phyloP scores from a whole-genome alignment of 2,113 vertebrate species.

The Centropus bengalensis region DNA sequence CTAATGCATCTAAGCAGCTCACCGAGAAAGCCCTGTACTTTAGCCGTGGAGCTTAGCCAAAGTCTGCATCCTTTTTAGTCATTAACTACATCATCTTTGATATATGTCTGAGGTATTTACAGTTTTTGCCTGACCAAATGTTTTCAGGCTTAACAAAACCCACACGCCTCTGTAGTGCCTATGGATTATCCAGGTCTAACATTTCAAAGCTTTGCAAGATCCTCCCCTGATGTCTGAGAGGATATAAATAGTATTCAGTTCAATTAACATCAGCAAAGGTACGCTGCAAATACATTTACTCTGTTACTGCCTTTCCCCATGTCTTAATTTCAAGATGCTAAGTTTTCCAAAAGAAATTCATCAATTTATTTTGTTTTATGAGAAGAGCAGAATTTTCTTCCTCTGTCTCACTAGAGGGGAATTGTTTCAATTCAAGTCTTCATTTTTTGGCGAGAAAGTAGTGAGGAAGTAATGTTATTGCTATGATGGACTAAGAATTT shows the following conservation, averaged over 20 bases:
- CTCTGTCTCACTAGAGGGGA: not conserved
- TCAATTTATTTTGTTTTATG: not conserved
- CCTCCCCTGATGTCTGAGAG: not conserved
- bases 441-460: not conserved
- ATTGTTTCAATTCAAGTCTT: not conserved
- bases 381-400: not conserved
- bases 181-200: not conserved
- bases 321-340: conserved; percentile 19
- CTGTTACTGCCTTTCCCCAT: not conserved
- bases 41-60: not conserved
- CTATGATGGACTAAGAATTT: not conserved
- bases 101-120: not conserved
- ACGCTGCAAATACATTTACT: not conserved
- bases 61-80: not conserved
- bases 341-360: not conserved
- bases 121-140: conserved; percentile 9
- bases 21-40: not conserved
- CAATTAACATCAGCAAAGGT: conserved; percentile 9
- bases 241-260: conserved; percentile 1
- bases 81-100: not conserved
- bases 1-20: not conserved
- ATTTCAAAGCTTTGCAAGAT: conserved; percentile 33
- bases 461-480: not conserved
- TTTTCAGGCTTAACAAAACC: conserved; percentile 18
- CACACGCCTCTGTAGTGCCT: not conserved